Percentiles rank a stretch among this genome's conserved stretches.
Conservation (phyloP, 2,797 vertebrate species). For the Acanthurus lineatus region DNA sequence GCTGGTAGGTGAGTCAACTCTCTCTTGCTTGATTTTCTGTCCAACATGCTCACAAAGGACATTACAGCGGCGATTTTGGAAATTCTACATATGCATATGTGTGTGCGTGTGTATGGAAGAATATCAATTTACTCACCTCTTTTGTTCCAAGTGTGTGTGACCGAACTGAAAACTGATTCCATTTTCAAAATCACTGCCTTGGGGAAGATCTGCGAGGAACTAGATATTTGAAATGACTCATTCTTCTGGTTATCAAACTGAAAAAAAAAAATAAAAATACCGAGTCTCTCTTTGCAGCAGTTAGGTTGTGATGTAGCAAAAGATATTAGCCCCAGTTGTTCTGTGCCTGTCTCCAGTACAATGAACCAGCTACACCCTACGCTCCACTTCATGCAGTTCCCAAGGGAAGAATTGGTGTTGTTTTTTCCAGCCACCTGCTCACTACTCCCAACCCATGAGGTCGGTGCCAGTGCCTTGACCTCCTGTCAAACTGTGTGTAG, state of each 20-base stretch:
- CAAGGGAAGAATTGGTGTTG: conserved; percentile 26
- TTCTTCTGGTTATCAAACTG: conserved; percentile 15
- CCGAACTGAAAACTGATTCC: conserved; percentile 31
- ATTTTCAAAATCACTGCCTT: conserved; percentile 35
- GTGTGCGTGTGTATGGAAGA: conserved; percentile 1
- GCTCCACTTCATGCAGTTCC: conserved; percentile 15
- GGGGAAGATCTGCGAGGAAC: conserved; percentile 41
- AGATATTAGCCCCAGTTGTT: conserved; percentile 30
- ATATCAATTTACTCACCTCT: conserved; percentile 8
- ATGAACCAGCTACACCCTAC: neutral
- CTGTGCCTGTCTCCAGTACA: neutral
- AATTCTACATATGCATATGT: too few species aligned
- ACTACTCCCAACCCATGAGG: conserved; percentile 53
- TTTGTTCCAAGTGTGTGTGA: conserved; percentile 27
- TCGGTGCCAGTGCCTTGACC: conserved; percentile 35
- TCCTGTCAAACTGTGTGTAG: conserved; percentile 27
- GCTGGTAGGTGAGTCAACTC: neutral
- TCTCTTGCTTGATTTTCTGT: too few species aligned
- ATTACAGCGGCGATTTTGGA: too few species aligned
- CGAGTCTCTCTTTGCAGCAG: conserved; percentile 3
- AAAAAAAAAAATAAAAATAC: conserved; percentile 1
- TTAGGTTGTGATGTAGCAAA: neutral
- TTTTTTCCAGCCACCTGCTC: conserved; percentile 60
- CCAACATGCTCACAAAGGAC: too few species aligned
- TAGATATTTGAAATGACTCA: conserved; percentile 60